Conservation (phyloP, 2,888 invertebrate species). For the Sipha maydis region DNA sequence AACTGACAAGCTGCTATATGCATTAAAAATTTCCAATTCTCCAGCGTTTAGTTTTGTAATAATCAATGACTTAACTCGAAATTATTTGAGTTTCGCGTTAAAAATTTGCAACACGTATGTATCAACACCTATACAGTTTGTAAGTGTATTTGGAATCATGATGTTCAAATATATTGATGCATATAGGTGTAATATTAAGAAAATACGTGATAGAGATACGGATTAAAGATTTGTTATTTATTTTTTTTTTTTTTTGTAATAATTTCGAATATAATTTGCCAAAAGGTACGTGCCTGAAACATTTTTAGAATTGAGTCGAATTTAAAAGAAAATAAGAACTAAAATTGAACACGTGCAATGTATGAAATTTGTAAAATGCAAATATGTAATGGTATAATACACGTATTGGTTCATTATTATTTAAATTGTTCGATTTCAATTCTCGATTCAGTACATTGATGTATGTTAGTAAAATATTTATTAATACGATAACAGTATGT, state of each 20-base stretch:
- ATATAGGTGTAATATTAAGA: neutral
- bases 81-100: neutral
- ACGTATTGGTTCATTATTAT: neutral
- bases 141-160: neutral
- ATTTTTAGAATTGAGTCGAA: neutral
- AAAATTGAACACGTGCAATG: neutral
- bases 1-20: too few relatives aligned
- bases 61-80: neutral
- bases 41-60: neutral
- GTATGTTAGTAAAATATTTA: neutral
- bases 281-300: neutral
- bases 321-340: neutral
- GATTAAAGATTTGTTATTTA: neutral
- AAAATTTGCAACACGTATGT: constrained; percentile 12
- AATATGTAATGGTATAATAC: neutral
- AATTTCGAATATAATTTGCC: neutral
- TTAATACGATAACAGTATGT: too few relatives aligned
- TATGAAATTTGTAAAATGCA: neutral
- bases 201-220: constrained; percentile 20
- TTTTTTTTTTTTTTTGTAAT: neutral
- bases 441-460: neutral
- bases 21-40: too few relatives aligned
- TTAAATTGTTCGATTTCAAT: neutral
- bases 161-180: neutral
- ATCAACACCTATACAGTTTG: neutral